Conservation (phyloP, 1,140 invertebrate genomes). For the Tyrophagus putrescentiae region DNA sequence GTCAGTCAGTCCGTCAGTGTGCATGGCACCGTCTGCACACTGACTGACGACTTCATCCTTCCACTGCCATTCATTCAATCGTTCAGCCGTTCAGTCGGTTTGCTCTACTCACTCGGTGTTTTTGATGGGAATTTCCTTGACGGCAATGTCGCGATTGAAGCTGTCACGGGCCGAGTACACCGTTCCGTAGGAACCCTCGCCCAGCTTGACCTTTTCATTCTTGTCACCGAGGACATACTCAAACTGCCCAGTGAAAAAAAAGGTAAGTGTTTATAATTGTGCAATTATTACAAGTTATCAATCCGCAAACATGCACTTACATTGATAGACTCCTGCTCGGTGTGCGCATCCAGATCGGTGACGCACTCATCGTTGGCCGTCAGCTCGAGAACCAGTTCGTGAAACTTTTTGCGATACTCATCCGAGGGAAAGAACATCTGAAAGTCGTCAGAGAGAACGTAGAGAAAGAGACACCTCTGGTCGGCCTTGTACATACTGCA, state of each 20-base stretch:
- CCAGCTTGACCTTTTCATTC: conserved; percentile 67
- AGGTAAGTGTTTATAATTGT: neutral
- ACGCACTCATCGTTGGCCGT: conserved; percentile 70
- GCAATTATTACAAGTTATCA: neutral
- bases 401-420: conserved; percentile 61
- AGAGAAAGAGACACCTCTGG: conserved; percentile 84
- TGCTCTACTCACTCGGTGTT: conserved; percentile 54
- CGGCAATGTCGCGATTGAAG: conserved; percentile 90
- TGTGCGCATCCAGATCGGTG: conserved; percentile 58
- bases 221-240: conserved; percentile 92
- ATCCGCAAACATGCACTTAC: conserved; percentile 33
- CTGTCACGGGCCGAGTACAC: conserved; percentile 88
- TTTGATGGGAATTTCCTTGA: conserved; percentile 94
- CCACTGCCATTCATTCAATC: too few relatives aligned
- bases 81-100: neutral
- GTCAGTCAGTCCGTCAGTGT: neutral
- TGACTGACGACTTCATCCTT: too few relatives aligned
- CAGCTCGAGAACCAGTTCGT: conserved; percentile 50
- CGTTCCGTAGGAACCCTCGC: conserved; percentile 81
- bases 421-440: conserved; percentile 93
- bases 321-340: conserved; percentile 51
- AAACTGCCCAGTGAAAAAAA: conserved; percentile 55
- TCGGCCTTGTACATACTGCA: conserved; percentile 81
- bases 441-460: conserved; percentile 96
- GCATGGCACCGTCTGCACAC: too few relatives aligned